Percentiles rank a stretch among this genome's conserved stretches.
phyloP scores from a whole-genome alignment of 1,140 invertebrate species.

The Drosophila lacertosa region DNA sequence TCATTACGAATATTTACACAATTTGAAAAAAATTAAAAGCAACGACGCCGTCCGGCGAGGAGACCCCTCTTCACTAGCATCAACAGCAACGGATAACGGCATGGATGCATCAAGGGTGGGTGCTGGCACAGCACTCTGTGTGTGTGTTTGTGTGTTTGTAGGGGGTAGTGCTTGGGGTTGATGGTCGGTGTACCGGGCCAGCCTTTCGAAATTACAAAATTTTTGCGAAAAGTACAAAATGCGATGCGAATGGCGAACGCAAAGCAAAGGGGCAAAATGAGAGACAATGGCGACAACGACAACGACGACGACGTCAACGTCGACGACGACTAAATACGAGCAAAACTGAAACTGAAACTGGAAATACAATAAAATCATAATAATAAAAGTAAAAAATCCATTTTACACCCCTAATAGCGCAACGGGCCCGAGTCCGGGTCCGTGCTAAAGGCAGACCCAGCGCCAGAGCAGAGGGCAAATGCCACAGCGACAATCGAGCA shows the following conservation, averaged over 20 bases:
- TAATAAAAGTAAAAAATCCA: slow-evolving; percentile 83
- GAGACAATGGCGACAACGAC: slow-evolving; percentile 55
- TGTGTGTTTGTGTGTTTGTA: slow-evolving; percentile 7
- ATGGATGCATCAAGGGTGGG: slow-evolving; percentile 48
- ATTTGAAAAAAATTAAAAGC: slow-evolving; percentile 57
- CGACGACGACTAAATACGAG: slow-evolving; percentile 50
- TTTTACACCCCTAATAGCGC: slow-evolving; percentile 82
- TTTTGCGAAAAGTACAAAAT: slow-evolving; percentile 72
- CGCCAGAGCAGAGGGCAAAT: slow-evolving; percentile 46
- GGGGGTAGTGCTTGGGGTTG: slow-evolving; percentile 19
- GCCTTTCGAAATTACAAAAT: slow-evolving; percentile 66
- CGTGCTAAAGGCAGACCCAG: slow-evolving; percentile 13
- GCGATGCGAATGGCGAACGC: slow-evolving; percentile 75
- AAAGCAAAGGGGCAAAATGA: slow-evolving; percentile 63
- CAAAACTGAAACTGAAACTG: slow-evolving; percentile 57
- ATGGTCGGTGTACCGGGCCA: slow-evolving; percentile 18
- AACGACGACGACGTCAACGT: slow-evolving; percentile 16
- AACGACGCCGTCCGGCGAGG: slow-evolving; percentile 8
- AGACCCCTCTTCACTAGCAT: slow-evolving; percentile 17
- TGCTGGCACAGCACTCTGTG: slow-evolving; percentile 11
- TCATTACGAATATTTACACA: slow-evolving; percentile 75
- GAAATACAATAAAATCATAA: slow-evolving; percentile 83
- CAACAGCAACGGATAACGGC: slow-evolving; percentile 1
- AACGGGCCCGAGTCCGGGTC: too few species aligned
- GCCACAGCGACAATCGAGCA: slow-evolving; percentile 44